Evolutionary conservation across 2,113 vertebrate species (phyloP).

Genomic region (Trogon melanurus): DNA sequence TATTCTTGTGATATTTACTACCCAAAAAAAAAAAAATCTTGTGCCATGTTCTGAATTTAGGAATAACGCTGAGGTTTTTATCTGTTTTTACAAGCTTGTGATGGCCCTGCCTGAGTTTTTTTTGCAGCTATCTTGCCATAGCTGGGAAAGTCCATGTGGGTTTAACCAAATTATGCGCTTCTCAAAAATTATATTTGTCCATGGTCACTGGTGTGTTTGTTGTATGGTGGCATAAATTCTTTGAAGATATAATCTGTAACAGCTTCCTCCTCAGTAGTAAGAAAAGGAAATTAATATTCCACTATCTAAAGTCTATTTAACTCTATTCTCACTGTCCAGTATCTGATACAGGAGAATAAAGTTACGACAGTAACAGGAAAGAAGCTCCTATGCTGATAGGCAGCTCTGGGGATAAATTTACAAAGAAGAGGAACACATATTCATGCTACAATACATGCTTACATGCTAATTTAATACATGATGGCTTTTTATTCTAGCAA

Average conservation of each 20-base stretch:
- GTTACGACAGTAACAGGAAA: neutral
- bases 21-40: neutral
- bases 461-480: conserved; percentile 5
- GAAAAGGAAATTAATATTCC: neutral
- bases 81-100: neutral
- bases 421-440: neutral
- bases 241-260: neutral
- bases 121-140: neutral
- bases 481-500: conserved; percentile 21
- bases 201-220: neutral
- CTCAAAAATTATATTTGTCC: neutral
- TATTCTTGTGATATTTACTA: neutral
- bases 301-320: neutral
- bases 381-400: neutral
- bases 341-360: neutral
- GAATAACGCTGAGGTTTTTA: neutral
- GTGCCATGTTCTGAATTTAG: neutral
- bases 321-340: neutral
- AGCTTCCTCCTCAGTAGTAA: neutral
- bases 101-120: neutral
- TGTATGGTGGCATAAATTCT: neutral
- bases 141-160: neutral
- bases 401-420: neutral
- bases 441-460: neutral
- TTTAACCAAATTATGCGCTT: neutral